phyloP scores from a whole-genome alignment of 2,797 vertebrate species.

The Mormyrops attenuatus region DNA sequence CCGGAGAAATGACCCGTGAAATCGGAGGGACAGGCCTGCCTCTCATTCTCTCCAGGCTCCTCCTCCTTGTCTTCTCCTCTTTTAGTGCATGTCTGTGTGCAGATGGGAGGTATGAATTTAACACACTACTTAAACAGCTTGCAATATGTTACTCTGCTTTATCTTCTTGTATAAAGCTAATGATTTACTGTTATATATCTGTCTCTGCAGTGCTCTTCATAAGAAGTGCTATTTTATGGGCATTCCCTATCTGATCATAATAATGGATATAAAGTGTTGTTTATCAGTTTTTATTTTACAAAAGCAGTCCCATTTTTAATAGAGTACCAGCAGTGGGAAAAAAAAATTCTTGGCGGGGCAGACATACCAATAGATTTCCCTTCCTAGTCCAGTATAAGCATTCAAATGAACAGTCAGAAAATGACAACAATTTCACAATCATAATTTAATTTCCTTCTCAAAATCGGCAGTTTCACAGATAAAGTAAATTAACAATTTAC shows the following conservation, averaged over 20 bases:
- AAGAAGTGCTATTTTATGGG: background rate
- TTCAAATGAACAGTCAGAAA: no score
- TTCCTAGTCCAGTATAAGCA: no score
- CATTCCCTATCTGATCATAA: background rate
- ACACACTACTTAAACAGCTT: slow-evolving; percentile 60
- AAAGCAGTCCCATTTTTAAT: background rate
- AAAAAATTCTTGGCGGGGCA: no score
- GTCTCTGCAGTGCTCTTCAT: background rate
- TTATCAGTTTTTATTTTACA: background rate
- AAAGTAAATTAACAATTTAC: no score
- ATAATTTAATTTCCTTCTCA: no score
- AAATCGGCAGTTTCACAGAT: no score
- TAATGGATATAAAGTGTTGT: background rate
- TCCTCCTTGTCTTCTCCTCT: slow-evolving; percentile 20
- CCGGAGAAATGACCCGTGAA: slow-evolving; percentile 68
- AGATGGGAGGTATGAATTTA: slow-evolving; percentile 72
- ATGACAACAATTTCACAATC: no score
- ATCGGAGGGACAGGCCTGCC: slow-evolving; percentile 62
- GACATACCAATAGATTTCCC: no score
- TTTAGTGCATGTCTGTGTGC: slow-evolving; percentile 61
- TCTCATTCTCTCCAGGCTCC: slow-evolving; percentile 43
- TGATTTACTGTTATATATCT: background rate
- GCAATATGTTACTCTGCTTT: slow-evolving; percentile 51
- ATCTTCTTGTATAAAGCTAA: background rate
- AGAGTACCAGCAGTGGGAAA: background rate